Evolutionary conservation across 1,140 invertebrate species (phyloP).

Genomic region (Heliconius himera): DNA sequence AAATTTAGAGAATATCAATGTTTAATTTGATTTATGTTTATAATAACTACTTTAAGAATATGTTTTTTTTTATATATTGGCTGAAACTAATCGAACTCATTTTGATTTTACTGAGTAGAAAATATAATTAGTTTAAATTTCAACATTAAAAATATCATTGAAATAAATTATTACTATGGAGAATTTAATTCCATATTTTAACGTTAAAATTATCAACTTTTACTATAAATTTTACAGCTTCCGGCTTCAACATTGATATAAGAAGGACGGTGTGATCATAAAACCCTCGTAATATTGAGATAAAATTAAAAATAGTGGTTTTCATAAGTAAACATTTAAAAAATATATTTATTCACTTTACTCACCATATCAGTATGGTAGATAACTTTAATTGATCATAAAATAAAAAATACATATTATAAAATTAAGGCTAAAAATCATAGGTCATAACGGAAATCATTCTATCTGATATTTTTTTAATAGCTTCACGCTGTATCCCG

Average conservation of each 20-base stretch:
- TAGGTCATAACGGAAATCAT: not conserved
- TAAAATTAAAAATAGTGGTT: not conserved
- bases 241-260: not conserved
- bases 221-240: not conserved
- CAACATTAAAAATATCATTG: no score
- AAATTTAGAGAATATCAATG: no score
- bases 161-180: no score
- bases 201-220: not conserved
- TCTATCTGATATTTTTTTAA: not conserved
- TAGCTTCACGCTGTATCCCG: no score
- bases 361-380: not conserved
- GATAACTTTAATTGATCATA: not conserved
- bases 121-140: no score
- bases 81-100: no score
- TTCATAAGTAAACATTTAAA: not conserved
- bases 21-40: no score
- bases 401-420: not conserved
- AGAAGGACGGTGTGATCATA: not conserved
- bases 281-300: not conserved
- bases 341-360: not conserved
- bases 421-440: not conserved
- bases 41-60: no score
- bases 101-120: no score
- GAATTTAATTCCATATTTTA: not conserved
- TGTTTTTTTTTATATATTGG: no score